Evolutionary conservation across 2,113 vertebrate species (phyloP), one percentile per base, ranked within the genome.

Genomic region (Psittacara wagleri): DNA sequence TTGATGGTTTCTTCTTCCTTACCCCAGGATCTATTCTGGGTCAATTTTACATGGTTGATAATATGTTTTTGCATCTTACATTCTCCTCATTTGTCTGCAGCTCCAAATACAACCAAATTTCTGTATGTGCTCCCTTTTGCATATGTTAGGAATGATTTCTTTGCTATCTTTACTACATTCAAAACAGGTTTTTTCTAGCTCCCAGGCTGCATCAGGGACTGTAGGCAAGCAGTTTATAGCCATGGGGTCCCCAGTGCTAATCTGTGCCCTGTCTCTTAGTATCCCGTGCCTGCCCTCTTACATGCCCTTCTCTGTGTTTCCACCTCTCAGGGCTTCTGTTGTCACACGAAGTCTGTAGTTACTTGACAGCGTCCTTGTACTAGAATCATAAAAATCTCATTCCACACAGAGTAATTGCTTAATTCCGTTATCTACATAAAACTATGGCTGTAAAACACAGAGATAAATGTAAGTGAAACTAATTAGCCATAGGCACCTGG

Each of bases 341-440:
- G 7, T 28, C 3, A 1, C 41, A 48, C 10, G 3, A 29, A 57
- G 37, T 23, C 61, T 77, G 33, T 66, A 23, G 33, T 29, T 70
- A 43, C 77, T 44, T 64, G 28, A 23, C 22, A 55, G 12, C 5
- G 6, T 74, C 46, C 31, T 37, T 54, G 31, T 67, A 13, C 67
- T 67, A 76, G 10, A 86, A 29, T 64, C 66, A 78, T 68, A 78
- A 93, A 91, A 80, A 57, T 33, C 41, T 14, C 16, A 24, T 77
- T 91, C 69, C 43, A 24, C 31, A 41, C 31, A 75, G 31, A 51
- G 41, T 84, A 63, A 75, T 75, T 83, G 31, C 48, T 92, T 78
- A 27, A 84, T 94, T 91, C 55, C 67, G 31, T 59, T 91, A 68
- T n/a, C 35, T 29, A 37, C 66, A n/a, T 70, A n/a, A 77, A 89